phyloP scores from a whole-genome alignment of 2,113 vertebrate species.

The Myotis davidii region DNA sequence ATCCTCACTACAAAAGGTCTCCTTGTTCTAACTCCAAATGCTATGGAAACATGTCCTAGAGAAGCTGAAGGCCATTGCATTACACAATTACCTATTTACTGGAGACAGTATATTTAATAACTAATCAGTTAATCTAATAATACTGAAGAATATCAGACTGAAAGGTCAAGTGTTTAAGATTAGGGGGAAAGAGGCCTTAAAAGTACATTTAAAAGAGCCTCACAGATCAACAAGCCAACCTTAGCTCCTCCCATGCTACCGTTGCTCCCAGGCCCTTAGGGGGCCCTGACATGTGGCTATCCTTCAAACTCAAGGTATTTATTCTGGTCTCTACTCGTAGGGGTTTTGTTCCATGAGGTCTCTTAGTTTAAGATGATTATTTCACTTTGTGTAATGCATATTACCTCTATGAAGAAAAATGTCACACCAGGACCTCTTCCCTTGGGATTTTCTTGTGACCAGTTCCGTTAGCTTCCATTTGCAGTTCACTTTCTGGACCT shows the following conservation, averaged over 20 bases:
- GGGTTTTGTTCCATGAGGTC: conserved; percentile 21
- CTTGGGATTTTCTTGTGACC: neutral
- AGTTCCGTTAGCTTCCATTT: conserved; percentile 8
- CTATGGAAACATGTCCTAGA: conserved; percentile 78
- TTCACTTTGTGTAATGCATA: neutral
- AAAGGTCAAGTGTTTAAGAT: conserved; percentile 86
- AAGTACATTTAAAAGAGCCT: conserved; percentile 79
- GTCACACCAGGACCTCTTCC: neutral
- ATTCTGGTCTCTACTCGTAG: neutral
- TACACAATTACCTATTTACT: conserved; percentile 85
- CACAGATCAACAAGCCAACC: conserved; percentile 77
- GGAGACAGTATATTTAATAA: conserved; percentile 85
- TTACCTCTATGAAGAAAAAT: conserved; percentile 24
- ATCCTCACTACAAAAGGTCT: conserved; percentile 54
- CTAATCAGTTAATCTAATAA: conserved; percentile 84
- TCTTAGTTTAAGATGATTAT: conserved; percentile 28
- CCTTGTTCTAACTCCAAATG: conserved; percentile 71
- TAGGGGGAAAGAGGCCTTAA: conserved; percentile 79
- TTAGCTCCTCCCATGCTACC: conserved; percentile 22
- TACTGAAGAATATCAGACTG: conserved; percentile 83
- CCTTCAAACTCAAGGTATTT: conserved; percentile 74
- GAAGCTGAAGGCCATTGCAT: conserved; percentile 75
- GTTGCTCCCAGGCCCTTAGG: conserved; percentile 57
- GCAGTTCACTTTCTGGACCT: neutral
- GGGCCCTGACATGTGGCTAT: conserved; percentile 74